Base-by-base conservation (phyloP, 2,113 vertebrate species). In the Patagioenas fasciata region DNA sequence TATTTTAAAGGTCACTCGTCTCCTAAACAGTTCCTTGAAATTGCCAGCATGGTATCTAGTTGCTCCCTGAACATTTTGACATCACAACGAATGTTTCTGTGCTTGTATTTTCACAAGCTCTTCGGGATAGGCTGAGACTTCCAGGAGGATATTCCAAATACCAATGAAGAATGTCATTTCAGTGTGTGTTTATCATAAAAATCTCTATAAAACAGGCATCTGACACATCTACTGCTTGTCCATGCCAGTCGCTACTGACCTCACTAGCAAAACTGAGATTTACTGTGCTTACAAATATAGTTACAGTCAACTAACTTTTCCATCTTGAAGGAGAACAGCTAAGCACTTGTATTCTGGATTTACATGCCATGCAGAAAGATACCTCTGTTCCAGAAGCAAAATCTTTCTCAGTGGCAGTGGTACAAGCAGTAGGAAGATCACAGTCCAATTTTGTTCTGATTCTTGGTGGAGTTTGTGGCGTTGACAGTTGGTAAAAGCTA, bases 131-230 rank as follows among this genome's bases (percentile, higher is more conserved):
- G 28, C 80, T 75, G 83, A 79, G 66, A 25, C 61, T 87, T 96
- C 58, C 95, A 91, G 36, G 47, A 89, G 57, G 36, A 73, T 70
- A 73, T 77, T 93, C 70, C 86, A 95, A 85, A 87, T 50, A 32
- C 73, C 77, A 92, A 3, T 65, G 58, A 20, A 87, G 34, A 85
- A 75, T 77, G 86, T 92, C 38, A 85, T 85, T 96, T 92, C 83
- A 89, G 24, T 42, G 17, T 51, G 50, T 77, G 44, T 77, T 85
- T 93, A 80, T 82, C 77, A 66, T 87, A 84, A 96, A 95, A 94
- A 92, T 79, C 65, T 89, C 70, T 75, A 80, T 92, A 91, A 94
- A 96, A 79, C 70, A 78, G 80, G 28, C 90, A 75, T 69, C 80
- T 91, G 91, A 91, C 88, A 89, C 80, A 93, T 81, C 69, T 34